Base-by-base conservation (phyloP, 2,797 vertebrate genomes). In the Prunella strophiata region DNA sequence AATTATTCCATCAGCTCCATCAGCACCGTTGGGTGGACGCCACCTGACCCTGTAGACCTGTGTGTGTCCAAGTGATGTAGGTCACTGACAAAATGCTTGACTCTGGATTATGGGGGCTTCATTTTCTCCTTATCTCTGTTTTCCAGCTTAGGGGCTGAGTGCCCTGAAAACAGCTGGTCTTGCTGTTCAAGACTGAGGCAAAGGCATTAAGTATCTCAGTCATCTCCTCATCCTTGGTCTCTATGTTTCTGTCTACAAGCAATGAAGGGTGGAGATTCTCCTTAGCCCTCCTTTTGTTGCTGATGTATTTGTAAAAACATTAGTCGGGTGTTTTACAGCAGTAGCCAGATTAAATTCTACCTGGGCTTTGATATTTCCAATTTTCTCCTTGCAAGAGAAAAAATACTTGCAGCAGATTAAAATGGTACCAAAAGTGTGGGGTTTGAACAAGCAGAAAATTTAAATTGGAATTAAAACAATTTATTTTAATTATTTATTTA, bases 21-120 rank as follows among this genome's bases (percentile, higher is more conserved):
- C 43, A 25, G 3, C 15, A 30, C 17, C 0, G 0, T 19, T n/a
- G 27, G 3, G 59, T 20, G 27, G 19, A 43, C 0, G 4, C 12
- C 32, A 16, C 36, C 16, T n/a, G 22, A 57, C 27, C 3, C 36
- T 34, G 18, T 4, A 63, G 30, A 30, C 22, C 11, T 63, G 32
- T 57, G 19, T 16, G 10, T 38, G 13, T 23, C 42, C 42, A 48
- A 26, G 7, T 42, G 11, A 17, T 22, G 21, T 32, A 42, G 20
- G 8, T 15, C 65, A 42, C 26, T 55, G 30, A 78, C 19, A 23
- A 36, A 79, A 50, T 51, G 8, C 3, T 19, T 65, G 18, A 51
- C 22, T 29, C 32, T 51, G 66, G 18, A 32, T 27, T 57, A 16
- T 20, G 8, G 15, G 12, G 13, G 2, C 27, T 45, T 87, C 2